Percentiles rank a stretch among this genome's conserved stretches.
Conservation (phyloP, 92 coral and sea anemone species). For the Siderastrea radians region DNA sequence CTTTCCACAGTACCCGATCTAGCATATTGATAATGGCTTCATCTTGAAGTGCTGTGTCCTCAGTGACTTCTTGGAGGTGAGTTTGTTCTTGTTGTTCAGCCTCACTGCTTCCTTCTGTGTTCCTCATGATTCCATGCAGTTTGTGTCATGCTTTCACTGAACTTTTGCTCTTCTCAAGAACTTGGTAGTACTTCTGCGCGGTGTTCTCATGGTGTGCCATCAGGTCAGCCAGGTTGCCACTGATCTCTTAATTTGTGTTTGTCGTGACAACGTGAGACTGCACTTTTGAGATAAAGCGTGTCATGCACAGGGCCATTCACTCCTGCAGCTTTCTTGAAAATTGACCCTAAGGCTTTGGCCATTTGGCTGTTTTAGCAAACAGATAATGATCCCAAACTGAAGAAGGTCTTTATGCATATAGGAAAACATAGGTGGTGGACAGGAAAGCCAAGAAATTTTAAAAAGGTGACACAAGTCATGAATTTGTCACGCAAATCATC, state of each 20-base stretch:
- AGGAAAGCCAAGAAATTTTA: no score
- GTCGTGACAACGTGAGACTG: conserved; percentile 30
- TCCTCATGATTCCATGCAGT: conserved; percentile 31
- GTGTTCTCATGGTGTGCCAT: conserved; percentile 75
- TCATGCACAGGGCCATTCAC: conserved; percentile 29
- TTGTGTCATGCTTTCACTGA: conserved; percentile 54
- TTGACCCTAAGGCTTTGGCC: conserved; percentile 48
- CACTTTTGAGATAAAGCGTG: conserved; percentile 54
- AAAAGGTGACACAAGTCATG: no score
- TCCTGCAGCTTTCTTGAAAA: conserved; percentile 57
- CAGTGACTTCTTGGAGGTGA: not conserved
- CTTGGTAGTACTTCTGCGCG: conserved; percentile 54
- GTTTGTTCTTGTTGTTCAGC: not conserved
- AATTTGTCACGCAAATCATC: no score
- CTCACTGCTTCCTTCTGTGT: not conserved
- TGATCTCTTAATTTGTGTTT: conserved; percentile 25
- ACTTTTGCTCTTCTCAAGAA: conserved; percentile 40
- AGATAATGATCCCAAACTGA: no score
- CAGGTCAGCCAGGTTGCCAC: conserved; percentile 52
- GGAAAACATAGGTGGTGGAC: no score
- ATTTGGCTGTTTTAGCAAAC: conserved; percentile 22
- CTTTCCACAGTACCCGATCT: conserved; percentile 2
- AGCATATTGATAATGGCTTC: not conserved
- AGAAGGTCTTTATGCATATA: no score
- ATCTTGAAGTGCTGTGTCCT: not conserved